Base-by-base conservation (phyloP, 2,113 vertebrate species). In the Gobius niger region DNA sequence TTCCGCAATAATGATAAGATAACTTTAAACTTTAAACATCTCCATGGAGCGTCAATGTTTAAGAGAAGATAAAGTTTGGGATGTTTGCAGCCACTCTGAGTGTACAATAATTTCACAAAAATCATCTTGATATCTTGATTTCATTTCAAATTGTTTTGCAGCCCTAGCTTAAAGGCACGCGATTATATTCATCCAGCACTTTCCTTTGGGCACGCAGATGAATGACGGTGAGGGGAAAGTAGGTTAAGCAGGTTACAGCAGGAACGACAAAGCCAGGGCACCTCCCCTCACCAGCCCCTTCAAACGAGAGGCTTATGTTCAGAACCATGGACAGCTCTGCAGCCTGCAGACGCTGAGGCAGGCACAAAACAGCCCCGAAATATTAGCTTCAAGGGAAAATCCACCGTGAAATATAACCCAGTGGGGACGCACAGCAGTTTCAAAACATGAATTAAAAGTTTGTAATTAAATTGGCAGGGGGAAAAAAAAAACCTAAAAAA, bases 241-340 rank as follows among this genome's bases (percentile, higher is more conserved):
- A 89, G 90, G 90, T 88, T 90, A 90, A 90, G 88, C 85, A 90
- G 88, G 86, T 91, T 90, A 90, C 75, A 65, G 85, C 19, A 80
- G 71, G 61, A 74, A 68, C 74, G 75, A 79, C 76, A 85, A 86
- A 85, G 83, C 77, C 81, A 78, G 66, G 81, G 83, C 77, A 77
- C 77, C 76, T 77, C 75, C 83, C 65, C 72, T 64, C 34, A 19
- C 54, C 40, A 16, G 57, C 57, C 40, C 40, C 40, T 40, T 57
- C 24, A 54, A 41, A 66, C 76, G 66, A 44, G 68, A 74, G n/a
- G 61, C 61, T 63, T 47, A 47, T 12, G 52, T 24, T 24, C 41
- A 89, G 88, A 8, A 84, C 86, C 69, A 14, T 4, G 80, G 86
- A 83, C 71, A 87, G 86, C 74, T 86, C 80, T 77, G 42, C 62